Base-by-base conservation (phyloP, 2,797 vertebrate genomes). In the Argentina silus region DNA sequence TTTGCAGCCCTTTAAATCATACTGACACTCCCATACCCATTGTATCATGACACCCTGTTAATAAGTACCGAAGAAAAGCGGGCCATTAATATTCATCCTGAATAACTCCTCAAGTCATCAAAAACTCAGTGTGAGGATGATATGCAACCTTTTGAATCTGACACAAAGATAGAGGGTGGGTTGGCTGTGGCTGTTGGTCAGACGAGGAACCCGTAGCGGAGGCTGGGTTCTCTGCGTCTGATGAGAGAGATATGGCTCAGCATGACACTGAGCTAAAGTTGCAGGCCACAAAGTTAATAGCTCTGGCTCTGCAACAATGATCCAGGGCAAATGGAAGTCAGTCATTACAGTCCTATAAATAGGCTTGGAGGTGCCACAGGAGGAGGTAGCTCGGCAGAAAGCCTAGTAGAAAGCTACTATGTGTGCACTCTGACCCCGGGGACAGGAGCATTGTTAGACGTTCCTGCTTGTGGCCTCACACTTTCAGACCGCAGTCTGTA, bases 41-140 rank as follows among this genome's bases (percentile, higher is more conserved):
- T 72, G 48, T 62, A 70, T 61, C 69, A 23, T 77, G 75, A 69
- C 74, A 80, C 62, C 61, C 78, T 79, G 80, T 86, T 79, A 84
- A 84, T 84, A 83, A 78, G 71, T 83, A 86, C 83, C 76, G 72
- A 74, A 48, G 61, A 76, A 74, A 55, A 43, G 21, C 11, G 27
- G 45, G 21, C 6, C 59, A 61, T 61, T 27, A 61, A 61, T 61
- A 36, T 61, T 27, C 27, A 61, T 61, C 14, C 27, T 61, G 59
- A 27, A 61, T 61, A 15, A 61, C 23, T 61, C 59, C 1, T 14
- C 21, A 14, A 36, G 11, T 61, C 59, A 61, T 61, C 23, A 61
- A 61, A 61, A 61, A 42, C 59, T 61, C 59, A 61, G 23, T 36
- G 59, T 61, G 59, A 61, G 14, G 59, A 51, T 21, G 64, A 50